Conservation (phyloP, 2,888 invertebrate species). For the Oxystoma pomonae region DNA sequence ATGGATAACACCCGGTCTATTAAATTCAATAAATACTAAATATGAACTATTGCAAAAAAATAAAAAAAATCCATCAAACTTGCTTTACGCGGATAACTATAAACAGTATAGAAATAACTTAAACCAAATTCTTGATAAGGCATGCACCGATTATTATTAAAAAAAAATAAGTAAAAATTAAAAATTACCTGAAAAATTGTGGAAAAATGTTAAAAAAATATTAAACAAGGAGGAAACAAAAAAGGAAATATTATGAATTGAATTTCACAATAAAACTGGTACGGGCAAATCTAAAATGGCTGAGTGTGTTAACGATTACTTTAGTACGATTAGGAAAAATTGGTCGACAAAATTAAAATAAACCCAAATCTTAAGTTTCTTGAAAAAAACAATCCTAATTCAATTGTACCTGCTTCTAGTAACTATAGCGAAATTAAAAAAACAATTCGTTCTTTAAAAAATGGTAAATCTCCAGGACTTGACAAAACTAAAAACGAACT, state of each 20-base stretch:
- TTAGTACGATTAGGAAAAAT: slow-evolving; percentile 4
- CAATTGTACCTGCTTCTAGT: slow-evolving; percentile 5
- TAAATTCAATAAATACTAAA: slow-evolving; percentile 8
- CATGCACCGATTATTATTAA: background rate
- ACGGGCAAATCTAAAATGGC: slow-evolving; percentile 6
- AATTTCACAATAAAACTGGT: background rate
- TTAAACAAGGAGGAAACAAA: background rate
- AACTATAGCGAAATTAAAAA: slow-evolving; percentile 5
- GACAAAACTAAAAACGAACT: slow-evolving; percentile 6
- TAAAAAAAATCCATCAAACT: slow-evolving; percentile 2
- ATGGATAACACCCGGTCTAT: slow-evolving; percentile 3
- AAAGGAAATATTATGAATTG: background rate
- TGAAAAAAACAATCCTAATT: background rate
- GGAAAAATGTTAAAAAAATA: slow-evolving; percentile 2
- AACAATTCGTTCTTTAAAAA: slow-evolving; percentile 3
- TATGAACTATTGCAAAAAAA: slow-evolving; percentile 5
- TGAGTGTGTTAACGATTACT: slow-evolving; percentile 10
- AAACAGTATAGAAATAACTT: slow-evolving; percentile 1
- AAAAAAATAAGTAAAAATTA: background rate
- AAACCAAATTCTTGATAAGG: background rate
- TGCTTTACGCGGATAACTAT: background rate
- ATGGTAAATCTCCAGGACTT: slow-evolving; percentile 8
- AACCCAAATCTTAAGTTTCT: background rate
- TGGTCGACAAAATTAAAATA: slow-evolving; percentile 2
- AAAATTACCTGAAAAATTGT: background rate